Evolutionary conservation across 2,797 vertebrate genomes (phyloP).

Genomic region (Etheostoma nigrum): DNA sequence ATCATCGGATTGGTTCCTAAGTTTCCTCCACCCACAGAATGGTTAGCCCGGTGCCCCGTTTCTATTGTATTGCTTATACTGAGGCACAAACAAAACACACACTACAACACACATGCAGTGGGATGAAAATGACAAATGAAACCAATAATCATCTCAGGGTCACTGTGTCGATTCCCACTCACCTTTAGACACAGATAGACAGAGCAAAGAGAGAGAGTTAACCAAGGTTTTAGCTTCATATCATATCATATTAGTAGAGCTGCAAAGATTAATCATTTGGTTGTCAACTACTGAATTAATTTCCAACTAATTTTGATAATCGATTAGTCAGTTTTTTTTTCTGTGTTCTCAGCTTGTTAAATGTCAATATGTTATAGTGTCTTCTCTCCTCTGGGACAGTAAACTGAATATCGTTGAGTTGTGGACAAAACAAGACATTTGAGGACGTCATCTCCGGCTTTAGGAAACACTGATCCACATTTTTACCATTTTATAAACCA

Average conservation of each 20-base stretch:
- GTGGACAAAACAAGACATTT: too few species aligned
- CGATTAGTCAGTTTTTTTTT: too few species aligned
- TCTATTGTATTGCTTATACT: constrained; percentile 68
- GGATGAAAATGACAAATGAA: constrained; percentile 63
- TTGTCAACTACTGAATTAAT: too few species aligned
- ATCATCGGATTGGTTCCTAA: constrained; percentile 68
- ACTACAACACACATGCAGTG: constrained; percentile 61
- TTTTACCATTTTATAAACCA: too few species aligned
- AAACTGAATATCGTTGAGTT: too few species aligned
- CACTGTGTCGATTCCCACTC: constrained; percentile 65
- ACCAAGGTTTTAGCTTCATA: constrained; percentile 7
- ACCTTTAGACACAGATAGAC: background rate
- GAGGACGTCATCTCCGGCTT: too few species aligned
- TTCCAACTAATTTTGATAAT: too few species aligned
- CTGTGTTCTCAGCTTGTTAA: too few species aligned
- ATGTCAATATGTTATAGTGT: too few species aligned
- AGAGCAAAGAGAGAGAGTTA: background rate
- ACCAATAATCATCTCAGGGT: constrained; percentile 76
- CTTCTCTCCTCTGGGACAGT: too few species aligned
- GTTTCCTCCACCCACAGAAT: constrained; percentile 75
- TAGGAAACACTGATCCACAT: too few species aligned
- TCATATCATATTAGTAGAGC: background rate
- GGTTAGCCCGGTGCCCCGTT: constrained; percentile 63
- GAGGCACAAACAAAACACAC: constrained; percentile 67
- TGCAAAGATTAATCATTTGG: too few species aligned